These are phyloP conservation scores for Paracentrotus lividus DNA, from an alignment of 53 echinoderm and acorn worm species.

Conservation along the genomic window DNA sequence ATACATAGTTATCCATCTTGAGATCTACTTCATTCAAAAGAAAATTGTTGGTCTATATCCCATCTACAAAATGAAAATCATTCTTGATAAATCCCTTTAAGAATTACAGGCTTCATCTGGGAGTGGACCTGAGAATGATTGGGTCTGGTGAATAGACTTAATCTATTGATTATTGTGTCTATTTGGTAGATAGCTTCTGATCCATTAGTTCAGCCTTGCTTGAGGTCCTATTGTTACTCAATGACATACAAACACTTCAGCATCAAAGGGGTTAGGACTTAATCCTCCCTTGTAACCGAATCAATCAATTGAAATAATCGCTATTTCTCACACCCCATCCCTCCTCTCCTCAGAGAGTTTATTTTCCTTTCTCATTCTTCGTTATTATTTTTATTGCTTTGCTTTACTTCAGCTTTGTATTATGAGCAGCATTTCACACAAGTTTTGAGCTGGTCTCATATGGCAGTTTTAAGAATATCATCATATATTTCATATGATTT, in stretches of 20 bases:
- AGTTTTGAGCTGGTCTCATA: background rate
- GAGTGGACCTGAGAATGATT: background rate
- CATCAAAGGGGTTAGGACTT: background rate
- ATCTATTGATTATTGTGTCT: conserved; percentile 39
- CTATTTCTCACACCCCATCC: background rate
- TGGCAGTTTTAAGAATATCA: background rate
- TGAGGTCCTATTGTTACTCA: conserved; percentile 15
- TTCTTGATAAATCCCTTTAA: background rate
- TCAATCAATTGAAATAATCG: conserved; percentile 24
- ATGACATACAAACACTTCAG: background rate
- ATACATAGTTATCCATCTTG: background rate
- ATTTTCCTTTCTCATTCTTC: background rate
- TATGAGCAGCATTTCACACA: background rate
- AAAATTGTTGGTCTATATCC: background rate
- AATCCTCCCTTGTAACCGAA: background rate
- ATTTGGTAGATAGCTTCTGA: conserved; percentile 14
- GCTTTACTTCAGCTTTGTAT: background rate
- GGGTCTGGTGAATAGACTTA: conserved; percentile 5
- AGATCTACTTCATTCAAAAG: background rate
- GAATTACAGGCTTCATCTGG: conserved; percentile 9
- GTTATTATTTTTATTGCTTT: background rate
- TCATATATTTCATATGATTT: background rate
- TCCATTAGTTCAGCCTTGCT: conserved; percentile 19
- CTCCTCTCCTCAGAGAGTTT: background rate
- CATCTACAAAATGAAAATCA: background rate